Base-by-base conservation (phyloP, 1,140 invertebrate genomes). In the Himalopsyche phryganea region DNA sequence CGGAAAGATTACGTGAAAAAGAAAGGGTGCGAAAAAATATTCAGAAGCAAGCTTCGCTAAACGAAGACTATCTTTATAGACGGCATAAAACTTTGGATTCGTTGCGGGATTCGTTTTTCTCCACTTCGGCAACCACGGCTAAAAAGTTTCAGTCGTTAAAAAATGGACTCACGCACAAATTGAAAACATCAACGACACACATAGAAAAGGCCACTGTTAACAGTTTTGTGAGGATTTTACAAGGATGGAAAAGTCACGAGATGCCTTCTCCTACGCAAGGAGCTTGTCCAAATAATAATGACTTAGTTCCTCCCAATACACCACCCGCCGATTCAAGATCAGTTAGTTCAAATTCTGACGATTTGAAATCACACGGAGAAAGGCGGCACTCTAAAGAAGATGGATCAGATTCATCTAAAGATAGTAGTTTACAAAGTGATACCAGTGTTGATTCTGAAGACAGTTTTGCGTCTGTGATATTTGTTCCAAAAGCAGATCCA, bases 381-480 rank as follows among this genome's bases (percentile, higher is more conserved):
- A 71, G 87, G 36, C 77, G 88, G 20, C 76, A 83, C 20, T 90
- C 88, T 0, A 80, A 84, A 51, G 91, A 94, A 71, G 91, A 93
- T 61, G 90, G 90, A 6, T 94, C 91, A 0, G 92, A 94, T 68
- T 92, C 91, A 0, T 92, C 90, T 1, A 95, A 94, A 75, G 91
- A 94, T 67, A 92, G 89, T 67, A 94, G 91, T 71, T 78, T 94
- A 42, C 92, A 94, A 70, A 94, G 91, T 71, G 92, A 95, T 66
- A 94, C 92, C 0, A 94, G 91, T 73, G 87, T 95, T 1, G 92
- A 95, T 71, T 93, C 90, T 1, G 91, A 95, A 73, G 92, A 95
- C 65, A 92, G 90, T 73, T 92, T 93, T 69, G 90, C 90, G 28
- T 93, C 91, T 44, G 92, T 94, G 6, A 94, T 94, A 66, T 93